Evolutionary conservation across 2,797 vertebrate species (phyloP).

Genomic region (Jordanella pulchra): DNA sequence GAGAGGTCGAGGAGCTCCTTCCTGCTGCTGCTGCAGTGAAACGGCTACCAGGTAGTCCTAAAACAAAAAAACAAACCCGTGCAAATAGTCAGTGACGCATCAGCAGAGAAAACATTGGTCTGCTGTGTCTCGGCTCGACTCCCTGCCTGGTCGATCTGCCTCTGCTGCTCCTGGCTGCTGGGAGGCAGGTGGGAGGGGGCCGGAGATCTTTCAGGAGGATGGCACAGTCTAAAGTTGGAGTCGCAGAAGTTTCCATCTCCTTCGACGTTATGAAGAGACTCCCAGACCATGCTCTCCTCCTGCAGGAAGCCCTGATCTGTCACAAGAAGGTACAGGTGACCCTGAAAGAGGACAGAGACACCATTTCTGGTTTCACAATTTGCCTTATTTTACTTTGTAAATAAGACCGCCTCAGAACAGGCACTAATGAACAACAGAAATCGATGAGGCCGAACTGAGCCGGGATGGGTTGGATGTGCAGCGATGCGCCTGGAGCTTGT

Average conservation of each 20-base stretch:
- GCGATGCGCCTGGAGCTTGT: no score
- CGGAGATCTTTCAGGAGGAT: conserved; percentile 72
- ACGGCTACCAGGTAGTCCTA: conserved; percentile 92
- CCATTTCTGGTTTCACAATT: no score
- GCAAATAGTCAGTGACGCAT: not conserved
- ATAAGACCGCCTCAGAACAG: no score
- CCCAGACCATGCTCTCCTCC: conserved; percentile 90
- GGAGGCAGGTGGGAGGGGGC: conserved; percentile 13
- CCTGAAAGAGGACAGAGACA: conserved; percentile 67
- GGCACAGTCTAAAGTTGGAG: conserved; percentile 87
- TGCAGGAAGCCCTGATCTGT: conserved; percentile 94
- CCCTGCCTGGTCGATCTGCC: conserved; percentile 87
- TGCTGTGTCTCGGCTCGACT: not conserved
- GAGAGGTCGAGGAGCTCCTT: conserved; percentile 67
- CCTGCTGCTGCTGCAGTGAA: conserved; percentile 87
- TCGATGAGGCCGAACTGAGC: no score
- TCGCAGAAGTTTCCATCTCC: conserved; percentile 95
- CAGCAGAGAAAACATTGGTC: accelerated
- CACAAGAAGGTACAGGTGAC: conserved; percentile 92
- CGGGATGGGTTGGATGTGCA: no score
- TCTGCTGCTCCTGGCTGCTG: conserved; percentile 76
- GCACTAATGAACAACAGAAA: no score
- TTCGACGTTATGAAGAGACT: conserved; percentile 92
- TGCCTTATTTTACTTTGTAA: no score
- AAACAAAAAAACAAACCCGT: not conserved